Conservation (phyloP, 2,888 invertebrate species). For the Brenthis ino region DNA sequence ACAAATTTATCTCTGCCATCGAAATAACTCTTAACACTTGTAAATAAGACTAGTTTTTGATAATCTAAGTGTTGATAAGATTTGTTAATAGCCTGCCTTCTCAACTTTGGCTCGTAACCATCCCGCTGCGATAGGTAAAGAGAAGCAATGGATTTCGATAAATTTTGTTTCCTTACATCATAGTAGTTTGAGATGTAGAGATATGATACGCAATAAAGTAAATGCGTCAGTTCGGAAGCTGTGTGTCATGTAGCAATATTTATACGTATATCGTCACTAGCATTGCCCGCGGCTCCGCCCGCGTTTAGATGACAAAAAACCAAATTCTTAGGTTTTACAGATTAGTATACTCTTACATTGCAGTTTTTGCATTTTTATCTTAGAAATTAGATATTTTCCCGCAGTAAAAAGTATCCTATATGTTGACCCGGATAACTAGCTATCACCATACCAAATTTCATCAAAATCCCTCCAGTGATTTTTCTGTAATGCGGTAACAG, state of each 20-base stretch:
- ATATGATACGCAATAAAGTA: slow-evolving; percentile 45
- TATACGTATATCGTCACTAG: background rate
- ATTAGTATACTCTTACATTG: no score
- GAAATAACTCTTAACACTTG: slow-evolving; percentile 30
- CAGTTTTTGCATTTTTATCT: no score
- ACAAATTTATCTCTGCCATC: slow-evolving; percentile 40
- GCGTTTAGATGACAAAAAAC: no score
- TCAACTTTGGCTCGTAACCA: slow-evolving; percentile 65
- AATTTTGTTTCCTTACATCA: slow-evolving; percentile 58
- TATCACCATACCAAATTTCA: no score
- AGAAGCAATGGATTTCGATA: slow-evolving; percentile 61
- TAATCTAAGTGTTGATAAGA: slow-evolving; percentile 29
- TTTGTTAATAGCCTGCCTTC: slow-evolving; percentile 53
- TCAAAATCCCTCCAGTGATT: no score
- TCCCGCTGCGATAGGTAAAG: slow-evolving; percentile 70
- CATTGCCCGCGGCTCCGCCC: no score
- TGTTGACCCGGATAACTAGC: no score
- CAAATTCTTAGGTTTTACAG: no score
- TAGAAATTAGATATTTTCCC: no score
- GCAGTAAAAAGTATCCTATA: no score
- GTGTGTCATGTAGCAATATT: background rate
- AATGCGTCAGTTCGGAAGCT: background rate
- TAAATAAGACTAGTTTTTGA: slow-evolving; percentile 18
- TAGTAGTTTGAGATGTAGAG: slow-evolving; percentile 49
- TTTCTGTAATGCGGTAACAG: no score